Percentiles rank a stretch among this genome's conserved stretches.
Conservation (phyloP, 2,888 invertebrate genomes). For the Pelosia muscerda region DNA sequence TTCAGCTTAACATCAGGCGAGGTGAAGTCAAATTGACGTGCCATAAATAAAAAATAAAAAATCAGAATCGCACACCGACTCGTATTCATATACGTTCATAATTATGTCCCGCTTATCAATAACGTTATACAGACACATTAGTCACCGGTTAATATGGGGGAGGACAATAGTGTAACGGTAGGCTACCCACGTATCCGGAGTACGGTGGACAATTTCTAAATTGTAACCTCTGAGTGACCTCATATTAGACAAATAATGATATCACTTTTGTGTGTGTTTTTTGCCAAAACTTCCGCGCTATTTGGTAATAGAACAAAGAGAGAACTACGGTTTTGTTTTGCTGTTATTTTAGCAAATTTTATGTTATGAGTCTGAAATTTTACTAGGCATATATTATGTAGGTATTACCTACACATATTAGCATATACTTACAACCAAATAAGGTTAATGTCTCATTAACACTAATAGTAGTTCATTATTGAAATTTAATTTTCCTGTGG, state of each 20-base stretch:
- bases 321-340: background rate
- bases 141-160: conserved; percentile 51
- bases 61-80: conserved; percentile 13
- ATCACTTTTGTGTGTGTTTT: conserved; percentile 8
- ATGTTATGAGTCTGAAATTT: too few species aligned
- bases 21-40: too few species aligned
- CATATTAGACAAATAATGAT: conserved; percentile 19
- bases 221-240: conserved; percentile 49
- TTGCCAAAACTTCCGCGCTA: background rate
- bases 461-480: too few species aligned
- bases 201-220: conserved; percentile 47
- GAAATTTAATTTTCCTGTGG: too few species aligned
- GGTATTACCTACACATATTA: too few species aligned
- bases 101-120: conserved; percentile 14
- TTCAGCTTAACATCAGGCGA: too few species aligned
- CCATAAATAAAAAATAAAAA: too few species aligned
- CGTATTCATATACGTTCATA: conserved; percentile 6
- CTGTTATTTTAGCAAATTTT: background rate
- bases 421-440: too few species aligned
- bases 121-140: conserved; percentile 25
- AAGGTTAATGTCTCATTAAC: too few species aligned
- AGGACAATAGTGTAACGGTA: conserved; percentile 61
- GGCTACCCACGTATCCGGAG: conserved; percentile 59
- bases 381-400: too few species aligned
- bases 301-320: background rate